Percentiles rank a stretch among this genome's conserved stretches.
Conservation (phyloP, 2,888 invertebrate species). For the Dendrolimus pini region DNA sequence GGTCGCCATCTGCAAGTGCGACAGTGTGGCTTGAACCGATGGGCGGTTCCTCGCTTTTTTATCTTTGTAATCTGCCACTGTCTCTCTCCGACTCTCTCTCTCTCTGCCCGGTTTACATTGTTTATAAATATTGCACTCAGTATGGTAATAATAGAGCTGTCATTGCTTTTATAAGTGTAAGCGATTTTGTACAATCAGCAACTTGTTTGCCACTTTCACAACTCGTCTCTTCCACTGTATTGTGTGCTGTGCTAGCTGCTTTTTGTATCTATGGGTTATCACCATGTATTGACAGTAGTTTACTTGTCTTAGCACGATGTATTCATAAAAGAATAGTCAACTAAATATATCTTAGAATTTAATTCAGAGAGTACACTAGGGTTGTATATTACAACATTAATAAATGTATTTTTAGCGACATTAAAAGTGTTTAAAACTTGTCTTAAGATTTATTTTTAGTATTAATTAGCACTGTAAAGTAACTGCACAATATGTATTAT, state of each 20-base stretch:
- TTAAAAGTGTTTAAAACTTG: no score
- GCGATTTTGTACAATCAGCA: slow-evolving; percentile 70
- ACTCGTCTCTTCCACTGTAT: slow-evolving; percentile 74
- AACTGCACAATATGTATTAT: slow-evolving; percentile 44
- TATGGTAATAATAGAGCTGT: slow-evolving; percentile 77
- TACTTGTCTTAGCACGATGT: slow-evolving; percentile 60
- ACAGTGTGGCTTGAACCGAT: background rate
- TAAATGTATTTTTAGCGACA: no score
- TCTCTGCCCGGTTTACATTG: slow-evolving; percentile 48
- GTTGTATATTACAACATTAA: background rate
- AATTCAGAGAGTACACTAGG: background rate
- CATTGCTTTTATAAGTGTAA: slow-evolving; percentile 74
- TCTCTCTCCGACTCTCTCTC: slow-evolving; percentile 31
- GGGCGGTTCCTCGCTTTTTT: slow-evolving; percentile 18
- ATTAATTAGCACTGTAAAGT: slow-evolving; percentile 60
- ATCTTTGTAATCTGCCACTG: slow-evolving; percentile 6
- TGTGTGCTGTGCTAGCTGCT: slow-evolving; percentile 77
- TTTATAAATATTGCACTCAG: slow-evolving; percentile 60
- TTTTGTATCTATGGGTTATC: slow-evolving; percentile 75
- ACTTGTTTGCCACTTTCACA: slow-evolving; percentile 72
- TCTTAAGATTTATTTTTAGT: background rate
- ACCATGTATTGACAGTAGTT: slow-evolving; percentile 66
- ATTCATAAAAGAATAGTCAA: slow-evolving; percentile 1
- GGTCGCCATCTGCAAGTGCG: background rate
- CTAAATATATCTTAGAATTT: background rate